These are phyloP conservation scores for Tiliacea aurago DNA, from an alignment of 2,888 invertebrate genomes.

Conservation along the genomic window DNA sequence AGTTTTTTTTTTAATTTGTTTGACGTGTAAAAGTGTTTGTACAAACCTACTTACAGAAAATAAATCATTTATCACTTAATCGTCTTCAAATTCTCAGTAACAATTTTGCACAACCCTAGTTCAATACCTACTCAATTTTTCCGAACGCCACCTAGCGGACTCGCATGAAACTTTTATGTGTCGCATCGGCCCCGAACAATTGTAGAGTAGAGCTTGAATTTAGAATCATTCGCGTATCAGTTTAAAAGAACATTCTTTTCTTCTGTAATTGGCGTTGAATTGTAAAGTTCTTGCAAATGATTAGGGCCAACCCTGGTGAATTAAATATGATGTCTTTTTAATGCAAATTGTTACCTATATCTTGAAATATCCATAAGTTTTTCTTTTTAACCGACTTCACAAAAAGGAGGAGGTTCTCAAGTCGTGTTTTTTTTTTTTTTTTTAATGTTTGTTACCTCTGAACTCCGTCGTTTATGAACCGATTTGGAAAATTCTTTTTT, in stretches of 20 bases:
- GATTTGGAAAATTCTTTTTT: too few species aligned
- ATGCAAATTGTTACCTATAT: constrained; percentile 25
- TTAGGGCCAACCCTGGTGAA: background rate
- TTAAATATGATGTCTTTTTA: constrained; percentile 15
- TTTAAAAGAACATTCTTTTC: constrained; percentile 7
- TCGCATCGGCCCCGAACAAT: constrained; percentile 48
- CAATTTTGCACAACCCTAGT: constrained; percentile 43
- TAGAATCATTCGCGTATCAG: constrained; percentile 47
- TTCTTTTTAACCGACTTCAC: too few species aligned
- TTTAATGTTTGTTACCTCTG: too few species aligned
- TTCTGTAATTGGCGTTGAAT: constrained; percentile 12
- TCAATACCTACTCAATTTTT: constrained; percentile 71
- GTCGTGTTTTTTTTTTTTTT: too few species aligned
- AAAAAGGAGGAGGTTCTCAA: too few species aligned
- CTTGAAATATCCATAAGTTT: background rate
- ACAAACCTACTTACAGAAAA: too few species aligned
- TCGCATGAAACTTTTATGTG: constrained; percentile 60
- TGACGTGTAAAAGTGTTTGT: too few species aligned
- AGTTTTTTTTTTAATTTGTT: too few species aligned
- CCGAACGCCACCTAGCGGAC: constrained; percentile 70
- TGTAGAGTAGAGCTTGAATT: constrained; percentile 60
- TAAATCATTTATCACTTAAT: too few species aligned
- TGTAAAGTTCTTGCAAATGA: constrained; percentile 13
- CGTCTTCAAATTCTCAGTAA: background rate
- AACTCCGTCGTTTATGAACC: too few species aligned